These are phyloP conservation scores for Ceyx erithaca DNA, from an alignment of 2,797 vertebrate species.

Conservation along the genomic window DNA sequence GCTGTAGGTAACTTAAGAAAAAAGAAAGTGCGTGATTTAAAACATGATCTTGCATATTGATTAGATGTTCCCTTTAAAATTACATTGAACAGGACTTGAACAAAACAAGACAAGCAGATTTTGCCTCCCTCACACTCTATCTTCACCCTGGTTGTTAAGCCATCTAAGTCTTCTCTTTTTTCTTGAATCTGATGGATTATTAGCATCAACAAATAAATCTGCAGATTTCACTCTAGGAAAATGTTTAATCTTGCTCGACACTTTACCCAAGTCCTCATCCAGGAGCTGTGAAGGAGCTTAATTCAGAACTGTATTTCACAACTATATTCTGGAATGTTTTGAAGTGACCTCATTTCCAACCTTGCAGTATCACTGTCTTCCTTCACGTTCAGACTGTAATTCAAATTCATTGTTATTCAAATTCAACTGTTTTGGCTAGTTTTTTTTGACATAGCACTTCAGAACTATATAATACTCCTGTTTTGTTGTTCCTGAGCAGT, in stretches of 20 bases:
- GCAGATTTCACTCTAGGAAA: slow-evolving; percentile 47
- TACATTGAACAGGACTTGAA: neutral
- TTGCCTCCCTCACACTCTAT: neutral
- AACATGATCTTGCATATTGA: neutral
- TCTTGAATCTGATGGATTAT: slow-evolving; percentile 24
- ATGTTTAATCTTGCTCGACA: slow-evolving; percentile 49
- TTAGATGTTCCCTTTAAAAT: neutral
- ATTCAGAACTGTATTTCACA: slow-evolving; percentile 21
- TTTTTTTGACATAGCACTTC: neutral
- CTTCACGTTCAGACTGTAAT: neutral
- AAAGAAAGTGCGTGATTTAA: neutral
- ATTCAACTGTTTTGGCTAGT: neutral
- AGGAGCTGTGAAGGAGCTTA: slow-evolving; percentile 59
- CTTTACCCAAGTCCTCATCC: neutral
- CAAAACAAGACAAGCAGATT: slow-evolving; percentile 5
- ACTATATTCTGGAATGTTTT: slow-evolving; percentile 4
- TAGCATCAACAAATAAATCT: slow-evolving; percentile 59
- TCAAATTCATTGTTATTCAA: neutral
- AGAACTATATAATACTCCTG: neutral
- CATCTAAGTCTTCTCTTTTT: neutral
- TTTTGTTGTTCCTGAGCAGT: neutral
- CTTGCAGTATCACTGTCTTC: neutral
- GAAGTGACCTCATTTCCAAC: slow-evolving; percentile 24
- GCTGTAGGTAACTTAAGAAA: neutral
- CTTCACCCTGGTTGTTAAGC: neutral